These are phyloP conservation scores for Paramormyrops hopkinsi DNA, from an alignment of 2,797 vertebrate genomes.

Conservation along the genomic window DNA sequence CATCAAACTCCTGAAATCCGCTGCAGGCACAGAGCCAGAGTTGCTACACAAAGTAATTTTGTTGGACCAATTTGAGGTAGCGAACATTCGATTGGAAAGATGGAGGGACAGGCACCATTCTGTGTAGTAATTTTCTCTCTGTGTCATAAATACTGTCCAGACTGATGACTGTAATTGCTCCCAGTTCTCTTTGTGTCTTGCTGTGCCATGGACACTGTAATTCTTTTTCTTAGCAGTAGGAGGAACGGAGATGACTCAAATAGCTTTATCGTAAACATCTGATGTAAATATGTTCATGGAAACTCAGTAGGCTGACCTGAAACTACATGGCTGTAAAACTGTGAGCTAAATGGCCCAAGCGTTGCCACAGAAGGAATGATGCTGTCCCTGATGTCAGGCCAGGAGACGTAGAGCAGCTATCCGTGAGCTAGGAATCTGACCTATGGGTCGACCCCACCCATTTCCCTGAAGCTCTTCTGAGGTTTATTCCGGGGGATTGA, in stretches of 20 bases:
- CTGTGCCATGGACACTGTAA: neutral
- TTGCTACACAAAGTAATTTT: constrained; percentile 1
- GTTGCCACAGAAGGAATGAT: neutral
- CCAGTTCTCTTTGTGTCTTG: neutral
- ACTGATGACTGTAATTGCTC: constrained; percentile 7
- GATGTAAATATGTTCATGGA: neutral
- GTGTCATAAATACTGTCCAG: constrained; percentile 8
- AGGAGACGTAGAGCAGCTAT: neutral
- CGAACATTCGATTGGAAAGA: neutral
- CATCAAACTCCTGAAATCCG: neutral
- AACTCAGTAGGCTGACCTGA: neutral
- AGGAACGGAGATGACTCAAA: neutral
- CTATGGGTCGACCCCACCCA: neutral
- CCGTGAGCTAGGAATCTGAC: neutral
- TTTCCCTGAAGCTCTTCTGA: neutral
- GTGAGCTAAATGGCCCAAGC: neutral
- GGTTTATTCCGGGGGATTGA: neutral
- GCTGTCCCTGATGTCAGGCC: neutral
- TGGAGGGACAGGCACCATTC: neutral
- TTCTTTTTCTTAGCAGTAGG: neutral
- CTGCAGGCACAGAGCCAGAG: neutral
- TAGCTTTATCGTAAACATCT: neutral
- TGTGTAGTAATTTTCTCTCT: constrained; percentile 2
- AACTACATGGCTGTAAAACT: neutral
- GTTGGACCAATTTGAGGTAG: neutral